These are phyloP conservation scores for Acyrthosiphon pisum DNA, from an alignment of 1,140 invertebrate species.

Conservation along the genomic window DNA sequence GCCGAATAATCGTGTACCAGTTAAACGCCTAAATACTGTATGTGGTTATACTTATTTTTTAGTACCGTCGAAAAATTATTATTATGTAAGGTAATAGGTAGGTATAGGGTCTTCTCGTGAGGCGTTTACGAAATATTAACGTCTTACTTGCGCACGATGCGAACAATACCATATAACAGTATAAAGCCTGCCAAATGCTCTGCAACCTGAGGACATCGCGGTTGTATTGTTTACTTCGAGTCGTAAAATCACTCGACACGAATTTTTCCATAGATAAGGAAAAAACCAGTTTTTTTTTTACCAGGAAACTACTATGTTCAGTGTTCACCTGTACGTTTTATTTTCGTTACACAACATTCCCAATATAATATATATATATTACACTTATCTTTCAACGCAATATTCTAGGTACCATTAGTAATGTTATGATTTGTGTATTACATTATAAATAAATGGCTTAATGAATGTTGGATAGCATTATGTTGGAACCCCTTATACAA, in stretches of 20 bases:
- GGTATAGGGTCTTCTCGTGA: not conserved
- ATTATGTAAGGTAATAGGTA: not conserved
- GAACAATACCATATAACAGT: not conserved
- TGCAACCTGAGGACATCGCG: not conserved
- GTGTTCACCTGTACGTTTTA: not conserved
- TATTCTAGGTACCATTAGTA: not conserved
- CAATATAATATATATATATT: too few species aligned
- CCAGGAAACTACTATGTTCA: not conserved
- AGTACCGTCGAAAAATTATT: not conserved
- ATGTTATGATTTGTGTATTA: not conserved
- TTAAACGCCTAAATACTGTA: not conserved
- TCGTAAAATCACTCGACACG: not conserved
- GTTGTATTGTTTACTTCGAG: not conserved
- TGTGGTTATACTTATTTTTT: not conserved
- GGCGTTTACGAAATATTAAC: not conserved
- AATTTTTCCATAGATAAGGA: not conserved
- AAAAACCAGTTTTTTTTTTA: slow-evolving; percentile 16
- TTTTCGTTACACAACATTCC: not conserved
- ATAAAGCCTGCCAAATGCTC: not conserved
- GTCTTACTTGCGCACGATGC: not conserved
- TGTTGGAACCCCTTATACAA: not conserved
- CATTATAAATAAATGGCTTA: not conserved
- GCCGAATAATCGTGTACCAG: not conserved
- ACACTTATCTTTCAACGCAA: not conserved
- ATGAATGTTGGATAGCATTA: not conserved